Conservation (phyloP, 2,113 vertebrate species). For the Struthidea cinerea region DNA sequence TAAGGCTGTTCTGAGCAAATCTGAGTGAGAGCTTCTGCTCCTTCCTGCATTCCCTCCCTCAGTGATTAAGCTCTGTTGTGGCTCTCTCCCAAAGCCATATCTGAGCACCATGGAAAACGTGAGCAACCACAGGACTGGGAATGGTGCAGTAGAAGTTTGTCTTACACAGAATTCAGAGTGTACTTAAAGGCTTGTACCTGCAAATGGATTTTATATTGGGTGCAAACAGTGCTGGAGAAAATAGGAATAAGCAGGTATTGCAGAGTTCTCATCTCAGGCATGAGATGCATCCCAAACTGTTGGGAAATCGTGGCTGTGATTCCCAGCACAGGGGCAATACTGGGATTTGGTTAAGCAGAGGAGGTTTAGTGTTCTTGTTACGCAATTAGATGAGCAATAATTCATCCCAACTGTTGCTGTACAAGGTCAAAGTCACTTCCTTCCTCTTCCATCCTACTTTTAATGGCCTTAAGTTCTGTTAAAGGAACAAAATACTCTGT, state of each 20-base stretch:
- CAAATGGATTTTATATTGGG: neutral
- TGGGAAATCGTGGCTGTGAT: neutral
- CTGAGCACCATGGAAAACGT: neutral
- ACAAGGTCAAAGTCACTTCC: neutral
- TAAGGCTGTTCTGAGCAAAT: neutral
- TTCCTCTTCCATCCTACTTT: neutral
- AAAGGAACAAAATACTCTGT: neutral
- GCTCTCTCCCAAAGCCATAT: neutral
- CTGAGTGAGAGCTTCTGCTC: neutral
- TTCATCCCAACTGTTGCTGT: neutral
- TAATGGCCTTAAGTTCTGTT: neutral
- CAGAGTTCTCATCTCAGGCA: neutral
- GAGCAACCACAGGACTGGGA: neutral
- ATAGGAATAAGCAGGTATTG: neutral
- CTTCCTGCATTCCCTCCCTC: neutral
- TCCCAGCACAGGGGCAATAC: neutral
- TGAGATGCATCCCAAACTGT: neutral
- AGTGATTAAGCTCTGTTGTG: neutral
- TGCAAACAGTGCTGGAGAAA: neutral
- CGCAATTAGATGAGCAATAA: neutral
- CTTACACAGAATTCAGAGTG: neutral
- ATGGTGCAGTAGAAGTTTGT: neutral
- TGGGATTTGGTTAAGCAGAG: neutral
- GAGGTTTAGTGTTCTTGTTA: neutral
- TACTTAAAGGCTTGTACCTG: neutral